Conservation (phyloP, 2,797 vertebrate species). For the Neosilurus hyrtlii region DNA sequence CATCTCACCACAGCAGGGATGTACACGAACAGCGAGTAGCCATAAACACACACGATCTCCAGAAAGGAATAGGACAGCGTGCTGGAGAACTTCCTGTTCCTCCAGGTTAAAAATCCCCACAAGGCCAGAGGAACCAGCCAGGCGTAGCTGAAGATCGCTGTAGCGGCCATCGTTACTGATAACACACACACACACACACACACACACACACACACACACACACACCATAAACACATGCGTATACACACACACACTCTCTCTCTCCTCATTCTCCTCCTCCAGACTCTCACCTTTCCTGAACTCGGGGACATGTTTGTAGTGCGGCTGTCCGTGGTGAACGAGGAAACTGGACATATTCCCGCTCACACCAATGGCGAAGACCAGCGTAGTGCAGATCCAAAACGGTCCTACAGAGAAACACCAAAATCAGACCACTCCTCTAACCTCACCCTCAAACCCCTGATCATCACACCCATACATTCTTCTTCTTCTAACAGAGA, state of each 20-base stretch:
- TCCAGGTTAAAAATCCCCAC: conserved; percentile 93
- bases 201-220: conserved; percentile 58
- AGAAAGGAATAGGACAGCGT: conserved; percentile 92
- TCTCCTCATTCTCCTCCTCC: too few relatives aligned
- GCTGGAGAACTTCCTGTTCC: conserved; percentile 88
- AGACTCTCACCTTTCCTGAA: conserved; percentile 86
- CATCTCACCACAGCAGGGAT: conserved; percentile 89
- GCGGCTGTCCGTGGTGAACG: conserved; percentile 73
- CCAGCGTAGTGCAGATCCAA: conserved; percentile 96
- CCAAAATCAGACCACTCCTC: neutral
- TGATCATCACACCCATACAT: neutral
- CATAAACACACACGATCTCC: conserved; percentile 95
- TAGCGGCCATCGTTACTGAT: conserved; percentile 84
- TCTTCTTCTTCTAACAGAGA: neutral
- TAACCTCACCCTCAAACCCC: neutral
- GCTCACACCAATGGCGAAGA: conserved; percentile 93
- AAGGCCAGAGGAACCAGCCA: conserved; percentile 93
- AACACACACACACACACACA: conserved; percentile 55
- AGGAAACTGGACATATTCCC: conserved; percentile 94
- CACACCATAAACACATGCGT: neutral
- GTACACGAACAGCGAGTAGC: conserved; percentile 93
- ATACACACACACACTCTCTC: conserved; percentile 61
- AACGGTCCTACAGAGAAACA: conserved; percentile 82
- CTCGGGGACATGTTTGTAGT: conserved; percentile 86
- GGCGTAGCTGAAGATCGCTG: conserved; percentile 89